Evolutionary conservation across 2,797 vertebrate species (phyloP).

Genomic region (Morus bassanus): DNA sequence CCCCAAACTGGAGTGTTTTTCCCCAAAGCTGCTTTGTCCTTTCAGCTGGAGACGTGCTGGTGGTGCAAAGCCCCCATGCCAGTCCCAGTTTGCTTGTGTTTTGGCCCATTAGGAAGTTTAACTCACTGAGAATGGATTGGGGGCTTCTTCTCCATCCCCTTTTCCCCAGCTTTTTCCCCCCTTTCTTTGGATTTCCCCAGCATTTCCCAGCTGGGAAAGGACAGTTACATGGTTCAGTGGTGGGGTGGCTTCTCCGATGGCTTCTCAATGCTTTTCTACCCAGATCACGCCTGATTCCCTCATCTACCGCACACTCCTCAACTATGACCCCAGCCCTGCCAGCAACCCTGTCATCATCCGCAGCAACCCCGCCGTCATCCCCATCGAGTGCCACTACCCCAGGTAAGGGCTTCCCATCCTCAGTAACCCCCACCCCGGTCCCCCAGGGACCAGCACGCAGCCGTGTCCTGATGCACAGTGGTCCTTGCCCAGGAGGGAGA

Average conservation of each 20-base stretch:
- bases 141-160: background rate
- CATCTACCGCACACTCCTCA: constrained; percentile 68
- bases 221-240: fast-evolving
- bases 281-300: constrained; percentile 60
- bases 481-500: constrained; percentile 36
- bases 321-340: background rate
- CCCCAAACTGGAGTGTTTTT: fast-evolving
- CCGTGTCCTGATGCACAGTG: fast-evolving
- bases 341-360: constrained; percentile 33
- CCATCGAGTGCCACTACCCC: constrained; percentile 55
- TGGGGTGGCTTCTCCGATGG: too few relatives aligned
- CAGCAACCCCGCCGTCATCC: constrained; percentile 6
- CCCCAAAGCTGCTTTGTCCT: background rate
- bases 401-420: background rate
- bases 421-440: fast-evolving
- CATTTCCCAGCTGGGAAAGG: background rate
- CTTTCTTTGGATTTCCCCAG: background rate
- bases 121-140: fast-evolving
- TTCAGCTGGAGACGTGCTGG: fast-evolving
- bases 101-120: background rate
- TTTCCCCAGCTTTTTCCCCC: fast-evolving
- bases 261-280: background rate
- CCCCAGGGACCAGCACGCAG: fast-evolving
- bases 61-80: background rate
- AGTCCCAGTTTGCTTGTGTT: fast-evolving